These are phyloP conservation scores for Temnothorax nylanderi DNA, from an alignment of 1,140 invertebrate species.

Conservation along the genomic window DNA sequence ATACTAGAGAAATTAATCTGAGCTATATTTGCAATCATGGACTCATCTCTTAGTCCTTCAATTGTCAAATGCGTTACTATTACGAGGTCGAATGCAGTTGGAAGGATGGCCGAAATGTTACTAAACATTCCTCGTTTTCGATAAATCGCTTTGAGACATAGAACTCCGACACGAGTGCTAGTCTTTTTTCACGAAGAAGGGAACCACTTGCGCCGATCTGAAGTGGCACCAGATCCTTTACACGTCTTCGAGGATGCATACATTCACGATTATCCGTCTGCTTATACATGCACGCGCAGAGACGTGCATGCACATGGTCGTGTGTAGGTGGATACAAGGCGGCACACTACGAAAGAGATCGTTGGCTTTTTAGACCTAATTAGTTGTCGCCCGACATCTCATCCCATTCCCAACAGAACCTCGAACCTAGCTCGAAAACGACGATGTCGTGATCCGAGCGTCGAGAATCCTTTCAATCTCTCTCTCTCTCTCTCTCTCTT, in stretches of 20 bases:
- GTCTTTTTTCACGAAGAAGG: conserved; percentile 33
- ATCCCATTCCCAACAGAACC: conserved; percentile 74
- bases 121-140: conserved; percentile 44
- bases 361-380: conserved; percentile 85
- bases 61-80: background rate
- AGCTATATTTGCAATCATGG: background rate
- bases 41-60: background rate
- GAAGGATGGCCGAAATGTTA: conserved; percentile 59
- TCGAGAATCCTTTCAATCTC: conserved; percentile 63
- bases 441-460: conserved; percentile 70
- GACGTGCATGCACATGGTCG: background rate
- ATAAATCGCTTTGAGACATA: conserved; percentile 25
- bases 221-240: conserved; percentile 74
- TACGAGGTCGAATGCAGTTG: conserved; percentile 17
- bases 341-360: conserved; percentile 77
- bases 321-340: conserved; percentile 41
- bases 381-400: conserved; percentile 84
- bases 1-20: background rate
- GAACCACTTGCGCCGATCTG: conserved; percentile 45
- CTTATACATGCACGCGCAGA: background rate
- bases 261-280: background rate
- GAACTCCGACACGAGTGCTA: background rate
- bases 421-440: conserved; percentile 52
- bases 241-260: conserved; percentile 45
- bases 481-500: background rate